A percentile compares a stretch with the other conserved stretches of the same genome.
Conservation (phyloP, 2,797 vertebrate species). For the Enteromius thamalakanensis region DNA sequence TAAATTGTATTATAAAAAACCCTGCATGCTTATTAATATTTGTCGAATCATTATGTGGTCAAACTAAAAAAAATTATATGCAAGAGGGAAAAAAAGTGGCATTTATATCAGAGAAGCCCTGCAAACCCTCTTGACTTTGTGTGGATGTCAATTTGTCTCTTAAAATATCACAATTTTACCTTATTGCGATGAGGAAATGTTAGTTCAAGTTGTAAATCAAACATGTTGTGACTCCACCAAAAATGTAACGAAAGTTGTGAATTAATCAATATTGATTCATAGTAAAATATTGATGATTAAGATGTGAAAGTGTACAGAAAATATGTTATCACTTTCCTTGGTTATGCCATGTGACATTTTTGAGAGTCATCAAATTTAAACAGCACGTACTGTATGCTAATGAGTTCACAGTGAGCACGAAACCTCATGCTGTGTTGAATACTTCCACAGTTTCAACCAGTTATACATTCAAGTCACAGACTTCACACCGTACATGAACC, state of each 20-base stretch:
- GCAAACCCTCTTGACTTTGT: background rate
- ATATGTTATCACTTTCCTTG: background rate
- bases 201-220: background rate
- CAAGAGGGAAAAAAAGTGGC: no score
- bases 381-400: background rate
- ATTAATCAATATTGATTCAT: no score
- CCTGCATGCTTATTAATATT: background rate
- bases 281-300: background rate
- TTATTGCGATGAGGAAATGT: background rate
- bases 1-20: no score
- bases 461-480: background rate
- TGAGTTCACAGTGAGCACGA: background rate
- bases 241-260: no score
- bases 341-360: background rate
- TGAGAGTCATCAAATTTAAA: slow-evolving; percentile 6
- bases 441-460: background rate
- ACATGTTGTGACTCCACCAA: background rate
- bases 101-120: no score
- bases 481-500: background rate
- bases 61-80: background rate
- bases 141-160: background rate
- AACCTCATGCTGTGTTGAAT: background rate
- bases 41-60: background rate
- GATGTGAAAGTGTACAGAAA: background rate
- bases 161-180: background rate